Conservation (phyloP, 1,140 invertebrate species). For the Acyrthosiphon pisum region DNA sequence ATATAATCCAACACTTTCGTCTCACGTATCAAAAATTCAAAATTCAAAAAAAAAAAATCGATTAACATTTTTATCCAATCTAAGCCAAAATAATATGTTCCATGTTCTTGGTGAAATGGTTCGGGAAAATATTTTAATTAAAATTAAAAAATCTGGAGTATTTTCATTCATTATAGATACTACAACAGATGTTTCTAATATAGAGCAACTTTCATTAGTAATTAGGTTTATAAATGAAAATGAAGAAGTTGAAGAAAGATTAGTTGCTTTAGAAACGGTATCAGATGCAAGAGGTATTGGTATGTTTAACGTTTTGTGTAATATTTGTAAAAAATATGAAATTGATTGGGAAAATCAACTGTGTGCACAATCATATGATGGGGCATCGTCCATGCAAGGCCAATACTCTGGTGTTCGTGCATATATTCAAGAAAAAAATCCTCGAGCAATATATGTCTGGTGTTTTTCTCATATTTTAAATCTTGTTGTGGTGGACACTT, state of each 20-base stretch:
- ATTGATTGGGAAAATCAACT: background rate
- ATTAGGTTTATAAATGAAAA: background rate
- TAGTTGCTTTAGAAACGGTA: background rate
- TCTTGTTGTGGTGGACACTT: background rate
- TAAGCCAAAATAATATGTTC: background rate
- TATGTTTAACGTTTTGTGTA: background rate
- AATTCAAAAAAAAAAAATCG: background rate
- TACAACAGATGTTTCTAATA: background rate
- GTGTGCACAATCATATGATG: background rate
- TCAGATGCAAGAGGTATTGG: background rate
- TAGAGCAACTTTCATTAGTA: background rate
- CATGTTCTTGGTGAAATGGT: background rate
- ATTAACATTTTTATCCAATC: background rate
- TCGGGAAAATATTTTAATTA: background rate
- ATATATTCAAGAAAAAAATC: background rate
- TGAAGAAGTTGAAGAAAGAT: background rate
- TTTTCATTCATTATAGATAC: background rate
- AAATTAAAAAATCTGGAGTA: background rate
- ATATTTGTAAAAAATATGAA: background rate
- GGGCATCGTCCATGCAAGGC: background rate
- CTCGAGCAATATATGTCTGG: background rate
- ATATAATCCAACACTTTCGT: background rate
- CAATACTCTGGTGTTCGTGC: background rate
- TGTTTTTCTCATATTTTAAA: slow-evolving; percentile 1
- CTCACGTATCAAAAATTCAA: background rate